Conservation (phyloP, 2,888 invertebrate genomes). For the Conops quadrifasciatus region DNA sequence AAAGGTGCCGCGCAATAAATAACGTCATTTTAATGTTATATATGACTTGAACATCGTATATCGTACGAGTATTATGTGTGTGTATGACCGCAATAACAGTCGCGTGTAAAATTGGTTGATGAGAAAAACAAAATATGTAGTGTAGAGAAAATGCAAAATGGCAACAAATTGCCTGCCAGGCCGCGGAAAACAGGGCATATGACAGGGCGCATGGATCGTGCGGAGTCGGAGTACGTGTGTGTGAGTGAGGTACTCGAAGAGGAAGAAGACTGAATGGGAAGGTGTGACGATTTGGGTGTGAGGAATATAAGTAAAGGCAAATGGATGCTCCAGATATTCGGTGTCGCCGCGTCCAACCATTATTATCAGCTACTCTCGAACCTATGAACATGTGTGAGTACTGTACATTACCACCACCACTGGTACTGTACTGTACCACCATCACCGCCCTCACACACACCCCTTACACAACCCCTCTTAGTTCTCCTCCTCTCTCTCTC, state of each 20-base stretch:
- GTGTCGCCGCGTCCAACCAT: no score
- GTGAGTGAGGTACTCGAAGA: not conserved
- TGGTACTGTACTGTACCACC: no score
- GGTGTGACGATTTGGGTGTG: conserved; percentile 15
- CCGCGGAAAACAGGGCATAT: not conserved
- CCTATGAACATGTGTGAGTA: not conserved
- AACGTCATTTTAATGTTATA: conserved; percentile 51
- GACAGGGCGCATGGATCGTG: not conserved
- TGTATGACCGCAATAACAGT: conserved; percentile 46
- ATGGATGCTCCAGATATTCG: not conserved
- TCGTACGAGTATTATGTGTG: conserved; percentile 1
- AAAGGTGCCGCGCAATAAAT: conserved; percentile 52
- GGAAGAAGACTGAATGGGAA: not conserved
- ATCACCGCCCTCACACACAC: no score
- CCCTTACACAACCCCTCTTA: not conserved
- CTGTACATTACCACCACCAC: no score
- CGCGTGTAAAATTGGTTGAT: conserved; percentile 33
- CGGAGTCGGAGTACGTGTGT: not conserved
- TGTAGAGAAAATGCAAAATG: conserved; percentile 8
- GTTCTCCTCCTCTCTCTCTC: not conserved
- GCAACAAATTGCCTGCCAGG: conserved; percentile 32
- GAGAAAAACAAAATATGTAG: conserved; percentile 6
- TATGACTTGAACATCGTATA: conserved; percentile 39
- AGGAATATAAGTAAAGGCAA: not conserved
- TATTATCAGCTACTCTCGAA: no score